Conservation (phyloP, 2,797 vertebrate species). For the Sitta carolinensis region DNA sequence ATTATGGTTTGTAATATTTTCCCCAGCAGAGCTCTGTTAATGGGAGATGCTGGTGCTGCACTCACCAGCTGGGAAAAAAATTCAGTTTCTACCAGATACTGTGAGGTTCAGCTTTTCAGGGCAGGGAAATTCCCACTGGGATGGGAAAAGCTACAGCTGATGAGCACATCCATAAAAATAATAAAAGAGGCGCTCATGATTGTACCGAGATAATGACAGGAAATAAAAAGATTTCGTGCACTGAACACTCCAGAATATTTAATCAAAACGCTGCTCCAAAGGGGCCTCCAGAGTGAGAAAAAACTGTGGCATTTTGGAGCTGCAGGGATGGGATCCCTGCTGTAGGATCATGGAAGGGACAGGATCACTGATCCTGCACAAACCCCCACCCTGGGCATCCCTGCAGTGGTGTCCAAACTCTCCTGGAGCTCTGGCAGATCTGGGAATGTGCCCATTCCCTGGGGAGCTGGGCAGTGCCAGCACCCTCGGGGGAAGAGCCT, state of each 20-base stretch:
- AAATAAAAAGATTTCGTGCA: conserved; percentile 8
- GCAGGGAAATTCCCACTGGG: conserved; percentile 15
- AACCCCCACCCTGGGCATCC: not conserved
- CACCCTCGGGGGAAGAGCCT: no score
- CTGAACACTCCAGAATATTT: not conserved
- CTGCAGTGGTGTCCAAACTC: rapidly evolving
- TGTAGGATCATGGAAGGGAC: not conserved
- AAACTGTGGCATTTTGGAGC: not conserved
- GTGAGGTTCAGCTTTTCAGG: conserved; percentile 35
- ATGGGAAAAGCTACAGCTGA: conserved; percentile 32
- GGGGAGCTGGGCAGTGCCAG: not conserved
- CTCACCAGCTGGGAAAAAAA: conserved; percentile 3
- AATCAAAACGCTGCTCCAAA: not conserved
- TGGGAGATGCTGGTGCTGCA: not conserved
- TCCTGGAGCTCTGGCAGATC: not conserved
- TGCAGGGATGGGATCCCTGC: not conserved
- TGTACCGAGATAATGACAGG: conserved; percentile 11
- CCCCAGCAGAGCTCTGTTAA: not conserved
- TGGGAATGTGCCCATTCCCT: not conserved
- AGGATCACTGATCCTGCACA: rapidly evolving
- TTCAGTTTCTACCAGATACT: not conserved
- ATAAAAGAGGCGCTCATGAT: conserved; percentile 1
- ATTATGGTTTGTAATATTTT: not conserved
- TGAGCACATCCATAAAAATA: conserved; percentile 48
- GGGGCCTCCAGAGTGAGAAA: not conserved